A percentile compares a stretch with the other conserved stretches of the same genome.
phyloP scores from a whole-genome alignment of 2,888 invertebrate genomes.

The Sesamia inferens region DNA sequence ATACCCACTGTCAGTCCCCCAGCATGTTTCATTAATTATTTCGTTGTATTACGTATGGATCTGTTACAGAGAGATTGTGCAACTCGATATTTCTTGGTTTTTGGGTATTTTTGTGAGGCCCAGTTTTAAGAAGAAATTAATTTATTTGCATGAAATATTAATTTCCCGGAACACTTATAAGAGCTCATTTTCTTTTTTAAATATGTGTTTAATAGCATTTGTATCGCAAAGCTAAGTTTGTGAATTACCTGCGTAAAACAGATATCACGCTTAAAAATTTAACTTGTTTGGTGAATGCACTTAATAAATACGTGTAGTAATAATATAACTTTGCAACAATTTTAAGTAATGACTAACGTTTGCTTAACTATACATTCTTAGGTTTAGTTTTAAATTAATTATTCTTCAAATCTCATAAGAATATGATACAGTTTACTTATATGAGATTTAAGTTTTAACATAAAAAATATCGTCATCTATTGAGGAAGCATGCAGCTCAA shows the following conservation, averaged over 20 bases:
- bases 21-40: background rate
- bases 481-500: too few species aligned
- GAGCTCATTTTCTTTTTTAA: background rate
- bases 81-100: background rate
- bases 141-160: background rate
- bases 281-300: background rate
- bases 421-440: too few species aligned
- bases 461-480: too few species aligned
- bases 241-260: too few species aligned
- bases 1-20: background rate
- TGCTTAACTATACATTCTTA: too few species aligned
- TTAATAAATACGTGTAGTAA: background rate
- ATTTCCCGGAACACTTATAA: background rate
- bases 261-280: background rate
- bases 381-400: too few species aligned
- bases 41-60: background rate
- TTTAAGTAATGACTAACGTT: too few species aligned
- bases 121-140: background rate
- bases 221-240: background rate
- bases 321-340: too few species aligned
- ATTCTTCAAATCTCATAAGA: too few species aligned
- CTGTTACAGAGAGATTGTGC: background rate
- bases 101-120: background rate
- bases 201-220: too few species aligned
- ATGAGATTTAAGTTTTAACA: too few species aligned